Conservation (phyloP, 30 jellyfish, hydroid and myxozoan species). For the Clytia hemisphaerica region DNA sequence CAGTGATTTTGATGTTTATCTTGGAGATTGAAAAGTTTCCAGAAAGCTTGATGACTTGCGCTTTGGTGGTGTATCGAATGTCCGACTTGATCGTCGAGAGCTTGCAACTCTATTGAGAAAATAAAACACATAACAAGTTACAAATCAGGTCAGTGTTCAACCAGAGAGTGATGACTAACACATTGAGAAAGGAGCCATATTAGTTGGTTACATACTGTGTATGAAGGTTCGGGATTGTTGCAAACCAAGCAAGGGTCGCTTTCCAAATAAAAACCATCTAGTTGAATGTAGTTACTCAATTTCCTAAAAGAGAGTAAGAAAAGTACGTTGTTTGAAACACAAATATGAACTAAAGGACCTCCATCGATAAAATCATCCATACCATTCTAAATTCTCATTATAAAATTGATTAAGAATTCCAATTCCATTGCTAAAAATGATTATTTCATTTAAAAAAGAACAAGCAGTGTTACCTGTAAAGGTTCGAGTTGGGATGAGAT, state of each 20-base stretch:
- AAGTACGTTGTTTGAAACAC: not conserved
- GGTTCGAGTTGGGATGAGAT: constrained; percentile 89
- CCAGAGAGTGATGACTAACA: too few relatives aligned
- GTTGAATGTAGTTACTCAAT: constrained; percentile 64
- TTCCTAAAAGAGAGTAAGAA: constrained; percentile 31
- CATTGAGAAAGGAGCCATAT: not conserved
- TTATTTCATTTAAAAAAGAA: not conserved
- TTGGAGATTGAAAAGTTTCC: constrained; percentile 74
- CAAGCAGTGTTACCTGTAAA: constrained; percentile 48
- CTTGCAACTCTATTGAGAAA: constrained; percentile 67
- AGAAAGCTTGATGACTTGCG: constrained; percentile 79
- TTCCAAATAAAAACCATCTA: constrained; percentile 82
- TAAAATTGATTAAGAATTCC: too few relatives aligned
- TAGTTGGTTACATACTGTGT: constrained; percentile 41
- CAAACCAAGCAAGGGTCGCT: constrained; percentile 89
- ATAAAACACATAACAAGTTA: not conserved
- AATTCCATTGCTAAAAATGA: not conserved
- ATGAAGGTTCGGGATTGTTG: constrained; percentile 94
- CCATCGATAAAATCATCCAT: too few relatives aligned
- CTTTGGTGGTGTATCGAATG: constrained; percentile 75
- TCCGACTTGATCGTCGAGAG: constrained; percentile 78
- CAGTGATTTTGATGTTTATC: constrained; percentile 62
- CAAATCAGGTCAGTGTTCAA: too few relatives aligned
- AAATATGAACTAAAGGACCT: not conserved
- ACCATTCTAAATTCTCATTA: too few relatives aligned